A percentile compares a stretch with the other conserved stretches of the same genome.
phyloP scores from a whole-genome alignment of 2,113 vertebrate species.

The Fulica atra region DNA sequence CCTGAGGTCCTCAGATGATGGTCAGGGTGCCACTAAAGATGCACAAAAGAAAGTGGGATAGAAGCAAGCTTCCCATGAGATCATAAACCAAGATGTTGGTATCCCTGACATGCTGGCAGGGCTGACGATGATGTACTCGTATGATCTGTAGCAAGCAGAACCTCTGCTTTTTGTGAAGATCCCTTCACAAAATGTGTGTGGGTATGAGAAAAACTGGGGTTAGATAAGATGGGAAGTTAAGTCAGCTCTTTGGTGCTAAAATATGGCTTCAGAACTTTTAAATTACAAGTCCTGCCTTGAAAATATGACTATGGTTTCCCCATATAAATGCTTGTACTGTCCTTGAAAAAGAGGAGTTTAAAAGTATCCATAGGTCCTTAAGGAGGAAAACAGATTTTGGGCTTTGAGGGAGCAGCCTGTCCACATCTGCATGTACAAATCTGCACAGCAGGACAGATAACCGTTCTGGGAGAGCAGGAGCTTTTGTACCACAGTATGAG shows the following conservation, averaged over 20 bases:
- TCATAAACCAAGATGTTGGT: not conserved
- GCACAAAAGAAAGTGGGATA: not conserved
- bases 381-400: not conserved
- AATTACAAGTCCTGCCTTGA: not conserved
- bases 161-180: not conserved
- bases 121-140: not conserved
- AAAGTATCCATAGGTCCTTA: not conserved
- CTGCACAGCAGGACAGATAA: not conserved
- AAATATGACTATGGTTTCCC: not conserved
- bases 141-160: not conserved
- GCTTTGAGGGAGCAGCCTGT: not conserved
- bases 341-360: not conserved
- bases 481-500: not conserved
- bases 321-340: not conserved
- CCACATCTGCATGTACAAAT: not conserved
- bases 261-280: not conserved
- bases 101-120: not conserved
- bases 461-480: not conserved
- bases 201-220: not conserved
- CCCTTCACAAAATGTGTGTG: not conserved
- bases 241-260: not conserved
- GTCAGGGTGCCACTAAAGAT: not conserved
- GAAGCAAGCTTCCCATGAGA: not conserved
- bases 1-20: not conserved
- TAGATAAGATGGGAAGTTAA: not conserved